A percentile compares a stretch with the other conserved stretches of the same genome.
Evolutionary conservation across 2,113 vertebrate species (phyloP).

Genomic region (Aramus guarauna): DNA sequence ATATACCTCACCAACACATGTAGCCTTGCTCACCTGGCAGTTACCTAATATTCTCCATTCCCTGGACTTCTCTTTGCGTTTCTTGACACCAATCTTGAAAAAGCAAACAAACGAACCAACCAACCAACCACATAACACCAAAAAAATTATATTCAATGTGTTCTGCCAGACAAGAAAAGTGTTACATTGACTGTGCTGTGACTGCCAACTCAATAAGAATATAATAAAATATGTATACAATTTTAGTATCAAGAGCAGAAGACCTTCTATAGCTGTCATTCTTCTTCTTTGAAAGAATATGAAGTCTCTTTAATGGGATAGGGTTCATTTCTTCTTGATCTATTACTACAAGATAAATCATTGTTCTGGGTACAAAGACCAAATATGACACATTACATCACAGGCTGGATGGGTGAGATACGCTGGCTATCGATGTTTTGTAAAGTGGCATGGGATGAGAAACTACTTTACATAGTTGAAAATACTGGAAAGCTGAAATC

Average conservation of each 20-base stretch:
- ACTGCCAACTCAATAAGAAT: not conserved
- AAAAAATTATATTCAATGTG: not conserved
- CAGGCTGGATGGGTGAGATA: not conserved
- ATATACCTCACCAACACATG: not conserved
- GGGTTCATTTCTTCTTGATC: not conserved
- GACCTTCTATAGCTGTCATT: not conserved
- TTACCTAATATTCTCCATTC: not conserved
- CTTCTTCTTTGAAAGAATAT: not conserved
- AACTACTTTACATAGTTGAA: not conserved
- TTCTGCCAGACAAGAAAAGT: not conserved
- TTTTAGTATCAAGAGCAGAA: not conserved
- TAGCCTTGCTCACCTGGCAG: not conserved
- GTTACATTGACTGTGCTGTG: not conserved
- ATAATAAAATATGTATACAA: not conserved
- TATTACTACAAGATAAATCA: not conserved
- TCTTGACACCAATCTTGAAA: not conserved
- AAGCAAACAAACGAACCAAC: not conserved
- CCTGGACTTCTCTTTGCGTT: not conserved
- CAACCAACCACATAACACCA: not conserved
- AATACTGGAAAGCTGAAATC: not conserved
- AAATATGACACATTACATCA: accelerated
- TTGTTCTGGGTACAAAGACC: not conserved
- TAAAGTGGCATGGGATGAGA: not conserved
- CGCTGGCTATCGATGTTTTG: not conserved
- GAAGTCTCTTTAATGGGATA: not conserved